Evolutionary conservation across 2,113 vertebrate species (phyloP), one percentile per base, ranked within the genome.

Genomic region (Verasper variegatus): DNA sequence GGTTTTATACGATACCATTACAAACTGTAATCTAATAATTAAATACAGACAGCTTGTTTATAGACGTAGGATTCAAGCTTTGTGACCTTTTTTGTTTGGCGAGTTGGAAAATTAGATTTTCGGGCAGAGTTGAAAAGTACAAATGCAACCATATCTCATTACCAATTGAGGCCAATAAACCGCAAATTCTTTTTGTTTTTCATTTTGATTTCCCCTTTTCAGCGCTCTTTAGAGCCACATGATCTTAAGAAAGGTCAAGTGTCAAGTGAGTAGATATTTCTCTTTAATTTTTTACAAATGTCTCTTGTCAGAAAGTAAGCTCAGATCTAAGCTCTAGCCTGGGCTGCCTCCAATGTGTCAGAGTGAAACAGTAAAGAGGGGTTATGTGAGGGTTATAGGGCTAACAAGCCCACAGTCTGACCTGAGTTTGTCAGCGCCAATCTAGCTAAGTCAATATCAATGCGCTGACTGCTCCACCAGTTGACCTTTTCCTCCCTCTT

Each of bases 401-500:
- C 84, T 85, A 91, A 92, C 89, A 88, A 90, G 89, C 80, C 79
- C 80, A 85, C 80, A 69, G 89, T 91, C 88, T 93, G 92, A 92
- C 91, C 90, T 71, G 89, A 76, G 90, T 89, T 91, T 90, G 90
- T 88, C 89, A 87, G 84, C 73, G 60, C 88, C 91, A 89, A 88
- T 92, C 88, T 91, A 78, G 78, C 88, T 88, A 90, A 93, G 92
- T 94, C 93, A 93, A 94, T 92, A 94, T 93, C 92, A 91, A 89
- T 89, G 89, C 82, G 80, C 83, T 76, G 82, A 81, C 90, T 90
- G 88, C 89, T 89, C 87, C 85, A 91, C 87, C 91, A 80, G 89
- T 92, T 93, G 91, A 93, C 92, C 93, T 92, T 92, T 92, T 82
- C 89, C 85, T 89, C 67, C 83, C 84, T 89, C 89, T 89, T 85